Base-by-base conservation (phyloP, 2,888 invertebrate species). In the Spialia ferax region DNA sequence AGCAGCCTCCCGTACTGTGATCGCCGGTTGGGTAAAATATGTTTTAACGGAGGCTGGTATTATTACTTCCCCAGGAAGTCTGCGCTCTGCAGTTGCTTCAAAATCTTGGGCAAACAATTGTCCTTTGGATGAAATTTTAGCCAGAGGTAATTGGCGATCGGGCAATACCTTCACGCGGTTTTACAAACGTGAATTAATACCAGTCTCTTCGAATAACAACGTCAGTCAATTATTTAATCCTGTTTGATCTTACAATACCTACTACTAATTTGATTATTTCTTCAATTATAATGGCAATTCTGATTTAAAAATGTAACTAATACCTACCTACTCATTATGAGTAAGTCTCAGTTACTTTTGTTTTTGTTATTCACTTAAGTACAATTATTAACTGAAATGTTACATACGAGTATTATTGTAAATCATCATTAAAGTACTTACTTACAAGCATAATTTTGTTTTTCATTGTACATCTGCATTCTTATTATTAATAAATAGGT, bases 51-150 rank as follows among this genome's bases (percentile, higher is more conserved):
- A 75, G 18, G 74, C 73, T 0, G 73, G 70, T 6, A 72, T 78
- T 20, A 1, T 42, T 5, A 70, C 71, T 1, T 22, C 73, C 1
- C 71, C 76, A 0, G 76, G 75, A 0, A 75, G 76, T n/a, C 22
- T 73, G 2, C 55, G 76, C 0, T 71, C 76, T 4, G 75, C 75
- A 0, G 75, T 76, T 1, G 76, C 77, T 6, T 77, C 75, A 0
- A 69, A 68, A 54, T 71, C 61, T 26, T 77, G 73, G 73, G n/a
- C 22, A 5, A 32, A 61, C 13, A 65, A 45, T 18, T 45, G 56
- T 29, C 38, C 64, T 0, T 5, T 67, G 2, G 61, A 67, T 55
- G 62, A 67, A 8, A 62, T 67, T 15, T 50, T 67, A 18, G 67
- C 67, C 11, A 22, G 62, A 26, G 67, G 61, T 10, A 67, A 62